A percentile compares a stretch with the other conserved stretches of the same genome.
phyloP scores from a whole-genome alignment of 2,797 vertebrate species.

The Astyanax mexicanus region DNA sequence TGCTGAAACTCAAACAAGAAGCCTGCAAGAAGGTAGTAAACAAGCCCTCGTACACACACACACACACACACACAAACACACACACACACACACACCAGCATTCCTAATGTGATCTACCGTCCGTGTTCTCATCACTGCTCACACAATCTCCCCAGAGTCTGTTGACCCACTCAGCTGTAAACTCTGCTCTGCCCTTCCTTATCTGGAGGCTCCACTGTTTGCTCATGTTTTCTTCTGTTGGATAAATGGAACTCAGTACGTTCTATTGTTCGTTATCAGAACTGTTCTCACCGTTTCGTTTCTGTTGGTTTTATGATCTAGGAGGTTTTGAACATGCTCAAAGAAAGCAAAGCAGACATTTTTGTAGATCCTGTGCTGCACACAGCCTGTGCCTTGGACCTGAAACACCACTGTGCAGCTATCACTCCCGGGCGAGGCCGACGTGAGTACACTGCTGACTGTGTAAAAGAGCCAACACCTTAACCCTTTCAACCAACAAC shows the following conservation, averaged over 20 bases:
- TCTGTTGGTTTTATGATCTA: conserved; percentile 47
- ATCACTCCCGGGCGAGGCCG: conserved; percentile 86
- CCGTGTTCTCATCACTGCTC: neutral
- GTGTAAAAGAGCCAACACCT: neutral
- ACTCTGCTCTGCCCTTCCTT: neutral
- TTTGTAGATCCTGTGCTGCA: conserved; percentile 90
- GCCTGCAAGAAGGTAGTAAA: conserved; percentile 85
- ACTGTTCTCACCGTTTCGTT: neutral
- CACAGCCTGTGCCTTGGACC: conserved; percentile 88
- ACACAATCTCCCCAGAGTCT: neutral
- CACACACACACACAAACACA: neutral
- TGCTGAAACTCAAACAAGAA: conserved; percentile 87
- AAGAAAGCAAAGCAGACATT: conserved; percentile 91
- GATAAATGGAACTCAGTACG: no score
- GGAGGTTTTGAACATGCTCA: conserved; percentile 91
- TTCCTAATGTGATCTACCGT: neutral
- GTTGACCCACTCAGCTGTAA: neutral
- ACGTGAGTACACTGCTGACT: conserved; percentile 77
- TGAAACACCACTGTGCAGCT: conserved; percentile 90
- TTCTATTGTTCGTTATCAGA: neutral
- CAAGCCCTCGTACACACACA: neutral
- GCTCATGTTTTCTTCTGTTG: neutral
- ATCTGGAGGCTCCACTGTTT: neutral
- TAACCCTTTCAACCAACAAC: no score
- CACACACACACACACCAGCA: neutral